A percentile compares a stretch with the other conserved stretches of the same genome.
Conservation (phyloP, 2,888 invertebrate species). For the Ellobium chinense region DNA sequence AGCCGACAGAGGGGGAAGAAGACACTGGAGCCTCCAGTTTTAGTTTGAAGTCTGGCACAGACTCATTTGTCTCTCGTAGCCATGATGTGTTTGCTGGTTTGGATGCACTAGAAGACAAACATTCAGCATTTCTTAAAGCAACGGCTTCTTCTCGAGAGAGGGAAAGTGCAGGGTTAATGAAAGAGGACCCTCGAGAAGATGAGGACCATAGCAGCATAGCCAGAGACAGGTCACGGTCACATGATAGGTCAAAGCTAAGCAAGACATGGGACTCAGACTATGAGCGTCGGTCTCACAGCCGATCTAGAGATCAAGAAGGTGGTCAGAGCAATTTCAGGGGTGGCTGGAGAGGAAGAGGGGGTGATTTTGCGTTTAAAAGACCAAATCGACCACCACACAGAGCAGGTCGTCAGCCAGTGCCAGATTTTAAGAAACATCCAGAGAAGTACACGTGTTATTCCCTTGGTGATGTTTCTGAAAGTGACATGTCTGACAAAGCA, state of each 20-base stretch:
- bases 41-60: constrained; percentile 26
- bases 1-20: constrained; percentile 2
- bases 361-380: not conserved
- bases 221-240: not conserved
- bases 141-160: not conserved
- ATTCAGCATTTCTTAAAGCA: constrained; percentile 57
- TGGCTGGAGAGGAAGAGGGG: not conserved
- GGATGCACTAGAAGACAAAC: constrained; percentile 61
- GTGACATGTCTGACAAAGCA: constrained; percentile 88
- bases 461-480: constrained; percentile 86
- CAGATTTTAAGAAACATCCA: constrained; percentile 85
- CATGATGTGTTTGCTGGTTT: constrained; percentile 46
- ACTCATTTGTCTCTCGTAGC: constrained; percentile 37
- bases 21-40: not conserved
- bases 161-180: constrained; percentile 35
- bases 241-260: constrained; percentile 8
- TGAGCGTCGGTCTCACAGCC: not conserved
- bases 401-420: constrained; percentile 48
- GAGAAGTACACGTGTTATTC: constrained; percentile 91
- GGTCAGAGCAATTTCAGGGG: not conserved
- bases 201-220: not conserved
- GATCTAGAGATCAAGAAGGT: constrained; percentile 1
- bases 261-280: constrained; percentile 12
- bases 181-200: constrained; percentile 42
- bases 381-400: constrained; percentile 28